Evolutionary conservation across 2,113 vertebrate species (phyloP).

Genomic region (Nymphicus hollandicus): DNA sequence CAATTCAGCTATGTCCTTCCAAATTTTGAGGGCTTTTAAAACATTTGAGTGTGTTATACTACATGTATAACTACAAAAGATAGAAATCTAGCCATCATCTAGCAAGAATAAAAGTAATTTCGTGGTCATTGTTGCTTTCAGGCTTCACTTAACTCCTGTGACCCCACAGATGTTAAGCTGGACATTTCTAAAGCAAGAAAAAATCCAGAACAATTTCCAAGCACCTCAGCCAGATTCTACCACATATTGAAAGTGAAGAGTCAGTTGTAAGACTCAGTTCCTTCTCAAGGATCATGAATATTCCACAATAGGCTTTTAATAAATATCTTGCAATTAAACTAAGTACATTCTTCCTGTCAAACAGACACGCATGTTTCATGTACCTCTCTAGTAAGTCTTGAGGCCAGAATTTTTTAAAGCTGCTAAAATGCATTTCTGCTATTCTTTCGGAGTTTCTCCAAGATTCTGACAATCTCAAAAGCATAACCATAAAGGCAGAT

Average conservation of each 20-base stretch:
- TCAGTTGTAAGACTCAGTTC: neutral
- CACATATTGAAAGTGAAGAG: neutral
- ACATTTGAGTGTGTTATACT: fast-evolving
- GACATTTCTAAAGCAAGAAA: neutral
- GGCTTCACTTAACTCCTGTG: neutral
- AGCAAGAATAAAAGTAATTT: neutral
- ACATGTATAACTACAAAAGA: neutral
- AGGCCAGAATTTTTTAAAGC: neutral
- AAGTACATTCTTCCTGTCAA: slow-evolving; percentile 9
- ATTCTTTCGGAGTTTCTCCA: neutral
- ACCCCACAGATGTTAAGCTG: neutral
- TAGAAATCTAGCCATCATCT: neutral
- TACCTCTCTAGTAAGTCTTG: neutral
- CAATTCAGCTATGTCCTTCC: neutral
- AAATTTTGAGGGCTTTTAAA: neutral
- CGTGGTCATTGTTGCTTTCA: neutral
- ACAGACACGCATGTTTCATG: slow-evolving; percentile 10
- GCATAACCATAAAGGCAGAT: neutral
- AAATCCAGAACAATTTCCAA: neutral
- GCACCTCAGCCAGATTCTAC: neutral
- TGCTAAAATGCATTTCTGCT: slow-evolving; percentile 7
- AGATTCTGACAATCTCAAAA: slow-evolving; percentile 8
- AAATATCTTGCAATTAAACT: slow-evolving; percentile 12
- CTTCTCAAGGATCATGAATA: neutral
- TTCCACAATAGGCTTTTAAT: neutral